phyloP scores from a whole-genome alignment of 2,113 vertebrate genomes.

The Arothron firmamentum region DNA sequence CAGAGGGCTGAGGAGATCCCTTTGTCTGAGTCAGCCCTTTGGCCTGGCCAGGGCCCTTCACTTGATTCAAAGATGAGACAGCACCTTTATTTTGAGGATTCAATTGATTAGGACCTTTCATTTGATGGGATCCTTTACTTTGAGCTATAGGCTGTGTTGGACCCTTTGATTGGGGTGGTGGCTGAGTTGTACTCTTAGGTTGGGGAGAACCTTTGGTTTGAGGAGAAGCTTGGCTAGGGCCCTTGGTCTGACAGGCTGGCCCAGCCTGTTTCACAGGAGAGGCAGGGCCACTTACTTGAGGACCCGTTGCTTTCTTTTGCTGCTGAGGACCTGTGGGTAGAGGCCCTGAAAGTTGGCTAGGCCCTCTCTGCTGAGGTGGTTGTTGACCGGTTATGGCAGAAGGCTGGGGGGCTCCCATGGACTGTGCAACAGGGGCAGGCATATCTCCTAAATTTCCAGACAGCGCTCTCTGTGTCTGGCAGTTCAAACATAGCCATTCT shows the following conservation, averaged over 20 bases:
- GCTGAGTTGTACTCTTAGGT: slow-evolving; percentile 64
- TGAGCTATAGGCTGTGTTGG: slow-evolving; percentile 51
- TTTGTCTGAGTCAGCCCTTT: slow-evolving; percentile 59
- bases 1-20: slow-evolving; percentile 50
- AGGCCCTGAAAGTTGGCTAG: slow-evolving; percentile 69
- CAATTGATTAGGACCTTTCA: slow-evolving; percentile 62
- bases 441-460: slow-evolving; percentile 89
- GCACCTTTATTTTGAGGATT: slow-evolving; percentile 51
- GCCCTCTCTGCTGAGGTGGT: slow-evolving; percentile 64
- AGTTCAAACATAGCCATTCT: slow-evolving; percentile 99
- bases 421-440: slow-evolving; percentile 72
- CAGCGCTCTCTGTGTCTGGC: slow-evolving; percentile 95
- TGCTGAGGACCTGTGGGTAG: slow-evolving; percentile 66
- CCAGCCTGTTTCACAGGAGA: slow-evolving; percentile 77
- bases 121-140: slow-evolving; percentile 59
- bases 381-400: slow-evolving; percentile 71
- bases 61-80: slow-evolving; percentile 47
- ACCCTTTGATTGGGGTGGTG: slow-evolving; percentile 56
- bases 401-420: slow-evolving; percentile 75
- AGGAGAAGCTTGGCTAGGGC: slow-evolving; percentile 60
- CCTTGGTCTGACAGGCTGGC: slow-evolving; percentile 72
- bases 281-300: slow-evolving; percentile 73
- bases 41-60: slow-evolving; percentile 45
- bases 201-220: slow-evolving; percentile 72
- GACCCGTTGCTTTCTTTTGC: slow-evolving; percentile 72